These are phyloP conservation scores for Dicranocentrus wangi DNA, from an alignment of 2,888 invertebrate genomes.

Conservation along the genomic window DNA sequence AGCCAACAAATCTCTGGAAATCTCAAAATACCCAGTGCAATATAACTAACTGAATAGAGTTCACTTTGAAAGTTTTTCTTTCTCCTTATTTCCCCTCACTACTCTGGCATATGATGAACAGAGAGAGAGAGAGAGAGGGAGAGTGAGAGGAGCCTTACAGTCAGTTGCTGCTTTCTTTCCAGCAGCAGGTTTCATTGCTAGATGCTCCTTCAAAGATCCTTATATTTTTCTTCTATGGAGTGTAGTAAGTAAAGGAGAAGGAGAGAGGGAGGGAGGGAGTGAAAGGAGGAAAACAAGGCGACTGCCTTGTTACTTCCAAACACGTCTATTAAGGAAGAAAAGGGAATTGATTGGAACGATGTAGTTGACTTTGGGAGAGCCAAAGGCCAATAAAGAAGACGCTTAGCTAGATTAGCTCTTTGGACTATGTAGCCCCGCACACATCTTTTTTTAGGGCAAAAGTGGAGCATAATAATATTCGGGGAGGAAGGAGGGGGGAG, in stretches of 20 bases:
- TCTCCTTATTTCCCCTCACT: not conserved
- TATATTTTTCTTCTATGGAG: too few relatives aligned
- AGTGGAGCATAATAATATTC: not conserved
- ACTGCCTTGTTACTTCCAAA: constrained; percentile 11
- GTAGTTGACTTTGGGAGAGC: constrained; percentile 26
- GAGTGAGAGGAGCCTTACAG: too few relatives aligned
- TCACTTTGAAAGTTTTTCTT: constrained; percentile 13
- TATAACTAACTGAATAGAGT: constrained; percentile 28
- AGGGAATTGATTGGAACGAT: constrained; percentile 30
- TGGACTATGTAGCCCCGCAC: not conserved
- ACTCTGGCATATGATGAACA: not conserved
- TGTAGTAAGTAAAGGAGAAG: too few relatives aligned
- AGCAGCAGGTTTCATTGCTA: too few relatives aligned
- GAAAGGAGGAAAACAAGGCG: constrained; percentile 18
- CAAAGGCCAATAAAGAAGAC: constrained; percentile 37
- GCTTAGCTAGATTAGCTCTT: constrained; percentile 33
- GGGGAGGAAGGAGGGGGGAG: too few relatives aligned
- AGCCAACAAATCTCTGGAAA: constrained; percentile 40
- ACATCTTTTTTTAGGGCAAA: not conserved
- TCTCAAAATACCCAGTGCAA: constrained; percentile 48
- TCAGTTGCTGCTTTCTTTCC: too few relatives aligned
- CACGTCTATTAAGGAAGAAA: constrained; percentile 29
- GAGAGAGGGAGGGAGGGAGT: too few relatives aligned
- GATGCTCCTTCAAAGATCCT: too few relatives aligned
- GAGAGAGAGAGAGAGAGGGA: too few relatives aligned